Conservation (phyloP, 2,113 vertebrate species). For the Falcunculus frontatus region DNA sequence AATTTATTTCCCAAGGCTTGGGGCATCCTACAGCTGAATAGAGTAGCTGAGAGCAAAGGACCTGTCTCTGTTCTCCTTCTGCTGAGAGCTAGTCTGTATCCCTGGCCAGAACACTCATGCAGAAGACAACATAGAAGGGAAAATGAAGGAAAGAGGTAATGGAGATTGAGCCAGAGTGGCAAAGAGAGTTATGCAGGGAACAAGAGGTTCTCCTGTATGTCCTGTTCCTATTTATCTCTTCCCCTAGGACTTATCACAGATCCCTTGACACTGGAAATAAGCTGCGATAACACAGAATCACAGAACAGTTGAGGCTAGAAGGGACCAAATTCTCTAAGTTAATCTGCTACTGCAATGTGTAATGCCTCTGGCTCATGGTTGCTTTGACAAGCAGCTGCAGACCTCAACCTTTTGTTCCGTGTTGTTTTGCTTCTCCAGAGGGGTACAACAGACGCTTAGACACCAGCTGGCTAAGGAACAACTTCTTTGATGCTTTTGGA, state of each 20-base stretch:
- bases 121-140: not conserved
- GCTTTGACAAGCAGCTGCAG: not conserved
- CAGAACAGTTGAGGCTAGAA: not conserved
- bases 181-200: not conserved
- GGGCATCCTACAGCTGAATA: not conserved
- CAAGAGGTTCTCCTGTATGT: not conserved
- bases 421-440: not conserved
- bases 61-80: not conserved
- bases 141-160: not conserved
- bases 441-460: not conserved
- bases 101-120: not conserved
- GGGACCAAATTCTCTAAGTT: not conserved
- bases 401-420: not conserved
- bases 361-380: not conserved
- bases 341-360: not conserved
- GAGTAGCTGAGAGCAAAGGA: not conserved
- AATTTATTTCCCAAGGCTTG: not conserved
- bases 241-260: not conserved
- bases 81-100: not conserved
- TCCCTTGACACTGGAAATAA: not conserved
- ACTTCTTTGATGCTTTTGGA: not conserved
- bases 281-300: not conserved
- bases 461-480: not conserved
- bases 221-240: not conserved
- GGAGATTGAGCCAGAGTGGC: not conserved